phyloP scores from a whole-genome alignment of 2,888 invertebrate genomes.

The Cryptocheilus praepositus region DNA sequence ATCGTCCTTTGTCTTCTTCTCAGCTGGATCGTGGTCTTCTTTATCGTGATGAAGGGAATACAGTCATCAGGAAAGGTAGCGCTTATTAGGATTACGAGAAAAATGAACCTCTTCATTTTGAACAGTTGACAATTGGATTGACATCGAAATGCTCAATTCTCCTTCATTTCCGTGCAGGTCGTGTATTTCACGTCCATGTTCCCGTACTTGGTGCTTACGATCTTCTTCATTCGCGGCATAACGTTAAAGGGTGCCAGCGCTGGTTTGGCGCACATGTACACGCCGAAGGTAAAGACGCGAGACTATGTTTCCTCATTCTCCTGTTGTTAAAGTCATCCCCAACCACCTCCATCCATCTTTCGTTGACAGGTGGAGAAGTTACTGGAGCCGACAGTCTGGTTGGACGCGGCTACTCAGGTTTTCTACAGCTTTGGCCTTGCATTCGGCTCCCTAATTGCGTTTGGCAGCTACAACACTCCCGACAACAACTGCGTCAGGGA shows the following conservation, averaged over 20 bases:
- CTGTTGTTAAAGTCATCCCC: conserved; percentile 21
- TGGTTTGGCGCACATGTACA: conserved; percentile 93
- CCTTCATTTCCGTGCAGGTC: conserved; percentile 78
- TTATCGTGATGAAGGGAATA: conserved; percentile 97
- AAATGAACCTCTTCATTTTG: background rate
- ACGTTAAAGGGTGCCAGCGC: conserved; percentile 91
- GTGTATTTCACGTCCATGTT: conserved; percentile 97
- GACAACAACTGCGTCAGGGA: conserved; percentile 96
- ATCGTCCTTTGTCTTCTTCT: conserved; percentile 90
- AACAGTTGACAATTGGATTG: background rate
- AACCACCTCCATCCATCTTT: conserved; percentile 42
- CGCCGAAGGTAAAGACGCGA: conserved; percentile 84
- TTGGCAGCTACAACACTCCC: conserved; percentile 95
- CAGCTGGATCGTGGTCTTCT: conserved; percentile 94
- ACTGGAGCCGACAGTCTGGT: conserved; percentile 92
- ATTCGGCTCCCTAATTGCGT: conserved; percentile 96
- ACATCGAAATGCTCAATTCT: background rate
- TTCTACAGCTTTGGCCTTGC: conserved; percentile 95
- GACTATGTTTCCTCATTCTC: no score
- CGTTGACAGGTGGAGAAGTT: conserved; percentile 85
- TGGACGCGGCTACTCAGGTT: conserved; percentile 97
- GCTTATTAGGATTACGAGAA: background rate
- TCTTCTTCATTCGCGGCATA: conserved; percentile 94
- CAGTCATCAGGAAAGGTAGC: conserved; percentile 95
- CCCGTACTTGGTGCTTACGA: conserved; percentile 94